Percentiles rank a stretch among this genome's conserved stretches.
Conservation (phyloP, 1,140 invertebrate genomes). For the Hyphantria cunea region DNA sequence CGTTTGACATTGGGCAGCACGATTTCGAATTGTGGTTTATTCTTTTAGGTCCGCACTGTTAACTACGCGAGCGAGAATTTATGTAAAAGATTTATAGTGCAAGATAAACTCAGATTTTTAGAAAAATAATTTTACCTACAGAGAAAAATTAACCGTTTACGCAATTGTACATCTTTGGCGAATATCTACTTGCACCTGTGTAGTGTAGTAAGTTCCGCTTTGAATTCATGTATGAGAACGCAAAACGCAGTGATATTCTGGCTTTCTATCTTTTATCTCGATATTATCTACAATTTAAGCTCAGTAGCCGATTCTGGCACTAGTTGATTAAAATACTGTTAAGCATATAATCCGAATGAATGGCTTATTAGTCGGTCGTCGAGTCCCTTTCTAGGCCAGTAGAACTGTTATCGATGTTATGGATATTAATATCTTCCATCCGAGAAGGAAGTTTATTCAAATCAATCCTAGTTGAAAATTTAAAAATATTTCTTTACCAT, state of each 20-base stretch:
- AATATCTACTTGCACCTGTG: no score
- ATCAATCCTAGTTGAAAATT: no score
- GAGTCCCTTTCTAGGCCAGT: constrained; percentile 39
- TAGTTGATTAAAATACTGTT: constrained; percentile 56
- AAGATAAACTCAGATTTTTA: no score
- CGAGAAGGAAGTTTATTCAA: no score
- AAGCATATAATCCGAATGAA: constrained; percentile 41
- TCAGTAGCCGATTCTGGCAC: constrained; percentile 51
- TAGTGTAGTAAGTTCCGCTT: constrained; percentile 38
- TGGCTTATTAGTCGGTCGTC: constrained; percentile 40
- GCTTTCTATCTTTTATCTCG: constrained; percentile 75
- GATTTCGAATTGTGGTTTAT: constrained; percentile 60
- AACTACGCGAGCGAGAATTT: no score
- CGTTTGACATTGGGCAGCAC: constrained; percentile 57
- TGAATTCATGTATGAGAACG: constrained; percentile 53
- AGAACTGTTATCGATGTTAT: constrained; percentile 29
- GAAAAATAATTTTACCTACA: no score
- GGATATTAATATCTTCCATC: no score
- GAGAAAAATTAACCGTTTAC: no score
- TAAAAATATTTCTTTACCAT: no score
- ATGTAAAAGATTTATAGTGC: no score
- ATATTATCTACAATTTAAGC: constrained; percentile 59
- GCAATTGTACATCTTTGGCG: no score
- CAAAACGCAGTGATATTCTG: constrained; percentile 71
- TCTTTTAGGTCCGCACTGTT: constrained; percentile 19